phyloP scores from a whole-genome alignment of 2,113 vertebrate genomes.

The Tiliqua scincoides region DNA sequence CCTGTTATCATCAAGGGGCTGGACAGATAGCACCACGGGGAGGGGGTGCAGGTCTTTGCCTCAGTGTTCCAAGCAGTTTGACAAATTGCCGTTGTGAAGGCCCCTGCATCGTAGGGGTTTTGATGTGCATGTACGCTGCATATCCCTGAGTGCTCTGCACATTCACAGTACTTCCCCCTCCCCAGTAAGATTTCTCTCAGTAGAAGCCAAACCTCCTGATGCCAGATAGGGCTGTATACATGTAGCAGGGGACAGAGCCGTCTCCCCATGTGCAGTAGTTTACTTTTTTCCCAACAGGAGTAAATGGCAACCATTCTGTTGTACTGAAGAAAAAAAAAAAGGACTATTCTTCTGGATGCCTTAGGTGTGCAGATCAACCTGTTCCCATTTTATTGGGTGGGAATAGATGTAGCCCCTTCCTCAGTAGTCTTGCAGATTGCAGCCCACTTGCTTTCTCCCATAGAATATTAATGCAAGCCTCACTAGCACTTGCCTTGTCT shows the following conservation, averaged over 20 bases:
- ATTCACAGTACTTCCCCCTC: background rate
- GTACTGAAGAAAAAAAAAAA: background rate
- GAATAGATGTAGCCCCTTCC: no score
- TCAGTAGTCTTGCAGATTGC: no score
- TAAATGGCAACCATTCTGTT: background rate
- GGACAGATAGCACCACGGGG: no score
- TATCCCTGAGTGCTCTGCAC: background rate
- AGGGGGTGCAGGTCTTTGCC: no score
- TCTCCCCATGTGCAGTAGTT: background rate
- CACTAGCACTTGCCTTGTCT: background rate
- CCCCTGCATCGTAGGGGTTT: no score
- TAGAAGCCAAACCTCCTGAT: background rate
- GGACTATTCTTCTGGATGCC: background rate
- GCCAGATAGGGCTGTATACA: no score
- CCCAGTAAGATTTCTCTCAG: background rate
- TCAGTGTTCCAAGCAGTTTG: no score
- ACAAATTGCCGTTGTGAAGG: no score
- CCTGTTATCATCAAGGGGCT: no score
- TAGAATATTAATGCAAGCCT: background rate
- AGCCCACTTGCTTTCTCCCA: no score
- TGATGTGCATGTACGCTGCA: background rate
- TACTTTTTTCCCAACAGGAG: background rate
- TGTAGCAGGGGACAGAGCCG: background rate
- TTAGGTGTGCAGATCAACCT: background rate
- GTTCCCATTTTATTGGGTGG: no score